Base-by-base conservation (phyloP, 1,140 invertebrate genomes). In the Bombus turneri region DNA sequence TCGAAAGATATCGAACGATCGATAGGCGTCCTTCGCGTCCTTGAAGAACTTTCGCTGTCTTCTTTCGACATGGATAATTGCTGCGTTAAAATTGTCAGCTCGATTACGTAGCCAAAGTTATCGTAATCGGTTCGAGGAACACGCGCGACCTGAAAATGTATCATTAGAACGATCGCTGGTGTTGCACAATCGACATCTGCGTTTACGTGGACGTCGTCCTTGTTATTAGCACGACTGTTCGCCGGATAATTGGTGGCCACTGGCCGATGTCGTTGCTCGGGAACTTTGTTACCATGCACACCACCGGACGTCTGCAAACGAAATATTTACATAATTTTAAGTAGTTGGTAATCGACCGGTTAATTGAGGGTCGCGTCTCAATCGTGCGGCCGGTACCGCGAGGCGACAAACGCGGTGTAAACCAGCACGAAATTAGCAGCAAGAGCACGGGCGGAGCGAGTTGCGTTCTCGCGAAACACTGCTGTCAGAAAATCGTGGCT, bases 281-380 rank as follows among this genome's bases (percentile, higher is more conserved):
- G 28, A n/a, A 71, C 37, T 69, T 71, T 78, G 47, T 53, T 53
- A 53, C 47, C 47, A 22, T 22, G 18, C 18, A 22, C 18, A 53
- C 0, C 6, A 22, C 0, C 43, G 1, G 15, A 5, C 13, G n/a
- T 8, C 34, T 18, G 57, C 57, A n/a, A 53, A 31, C 72, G 73
- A 57, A 77, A 37, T 79, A 79, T 80, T 84, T 79, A 53, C 68
- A 80, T 80, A 80, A 85, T 80, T 85, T 80, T 73, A 71, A 72
- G 83, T 37, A 85, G 41, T 37, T 76, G 75, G 12, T 57, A 68
- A 83, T n/a, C 75, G 28, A 6, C 0, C 3, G 18, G 28, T 59
- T 84, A 79, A 84, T 79, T 47, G 75, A 39, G 2, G 31, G 3
- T 25, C 57, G 15, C 31, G 53, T 39, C 47, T 59, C 34, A n/a